Evolutionary conservation across 2,797 vertebrate species (phyloP), one percentile per base, ranked within the genome.

Genomic region (Echiichthys vipera): DNA sequence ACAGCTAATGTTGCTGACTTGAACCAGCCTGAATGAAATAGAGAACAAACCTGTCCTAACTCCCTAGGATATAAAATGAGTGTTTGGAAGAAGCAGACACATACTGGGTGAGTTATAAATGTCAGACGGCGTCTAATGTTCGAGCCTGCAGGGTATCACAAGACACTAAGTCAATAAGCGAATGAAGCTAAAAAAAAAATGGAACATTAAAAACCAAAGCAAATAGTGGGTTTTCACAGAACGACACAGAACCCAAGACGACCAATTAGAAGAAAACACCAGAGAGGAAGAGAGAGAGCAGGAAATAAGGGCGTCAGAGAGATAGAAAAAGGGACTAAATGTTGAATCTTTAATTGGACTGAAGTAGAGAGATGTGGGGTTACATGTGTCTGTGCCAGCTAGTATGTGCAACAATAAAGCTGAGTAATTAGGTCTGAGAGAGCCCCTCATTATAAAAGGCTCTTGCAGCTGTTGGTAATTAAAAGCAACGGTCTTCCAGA

Each of bases 281-380:
- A 32, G 78, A 84, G 39, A 50, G 71, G 43, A 22, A 27, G n/a
- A 37, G 46, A 37, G 46, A 40, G 32, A 56, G 62, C 64, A 55
- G 65, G 70, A 77, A 74, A 47, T 69, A 57, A 18, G 62, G 63
- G 65, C 74, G 67, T 61, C 27, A 2, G 62, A 37, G 32, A 39
- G 65, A 71, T 15, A 68, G 84, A 74, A 65, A 71, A 25, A 64
- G 27, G 43, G 55, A 53, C 61, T 80, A 83, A 89, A 83, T 84
- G 78, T 67, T 78, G 65, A 84, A 79, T 76, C 80, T 62, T 64
- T 89, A 91, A 91, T 92, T 89, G 88, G 90, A 74, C 65, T 82
- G 79, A 88, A 83, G 84, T 55, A 64, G 53, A 68, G 70, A 65
- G 67, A 69, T 71, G 70, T 85, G 81, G 64, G 69, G 22, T 13